Evolutionary conservation across 2,888 invertebrate species (phyloP).

Genomic region (Trachelus stipa): DNA sequence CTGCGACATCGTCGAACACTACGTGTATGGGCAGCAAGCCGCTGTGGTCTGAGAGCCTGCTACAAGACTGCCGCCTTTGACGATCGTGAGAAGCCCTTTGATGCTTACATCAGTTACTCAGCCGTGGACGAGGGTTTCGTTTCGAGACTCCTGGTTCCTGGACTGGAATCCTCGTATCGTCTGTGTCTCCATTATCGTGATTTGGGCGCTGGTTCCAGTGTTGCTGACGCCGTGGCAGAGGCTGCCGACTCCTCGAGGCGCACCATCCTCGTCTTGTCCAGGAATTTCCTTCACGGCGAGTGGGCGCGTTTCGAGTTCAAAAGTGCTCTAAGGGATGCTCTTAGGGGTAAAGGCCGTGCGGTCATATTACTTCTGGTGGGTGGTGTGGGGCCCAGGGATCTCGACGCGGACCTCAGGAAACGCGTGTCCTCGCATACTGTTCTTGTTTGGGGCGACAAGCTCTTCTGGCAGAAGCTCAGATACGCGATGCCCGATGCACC

Average conservation of each 20-base stretch:
- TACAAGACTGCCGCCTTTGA: constrained; percentile 87
- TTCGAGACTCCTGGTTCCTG: constrained; percentile 87
- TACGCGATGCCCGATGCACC: constrained; percentile 86
- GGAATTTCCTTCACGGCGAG: constrained; percentile 94
- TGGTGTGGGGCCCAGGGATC: constrained; percentile 87
- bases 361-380: constrained; percentile 92
- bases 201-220: constrained; percentile 87
- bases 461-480: constrained; percentile 96
- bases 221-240: constrained; percentile 92
- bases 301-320: constrained; percentile 97
- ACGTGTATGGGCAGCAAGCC: constrained; percentile 87
- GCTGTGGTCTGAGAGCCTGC: constrained; percentile 87
- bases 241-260: constrained; percentile 92
- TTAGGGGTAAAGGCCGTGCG: constrained; percentile 86
- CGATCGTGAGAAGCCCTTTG: constrained; percentile 82
- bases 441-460: constrained; percentile 93
- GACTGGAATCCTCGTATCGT: constrained; percentile 87
- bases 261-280: constrained; percentile 90
- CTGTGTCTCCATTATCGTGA: constrained; percentile 93
- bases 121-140: constrained; percentile 94
- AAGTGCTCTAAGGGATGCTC: constrained; percentile 89
- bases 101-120: constrained; percentile 96
- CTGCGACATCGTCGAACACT: constrained; percentile 86
- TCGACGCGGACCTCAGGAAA: constrained; percentile 90
- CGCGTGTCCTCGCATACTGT: constrained; percentile 92